These are phyloP conservation scores for Formica aserva DNA, from an alignment of 2,888 invertebrate genomes.

Conservation along the genomic window DNA sequence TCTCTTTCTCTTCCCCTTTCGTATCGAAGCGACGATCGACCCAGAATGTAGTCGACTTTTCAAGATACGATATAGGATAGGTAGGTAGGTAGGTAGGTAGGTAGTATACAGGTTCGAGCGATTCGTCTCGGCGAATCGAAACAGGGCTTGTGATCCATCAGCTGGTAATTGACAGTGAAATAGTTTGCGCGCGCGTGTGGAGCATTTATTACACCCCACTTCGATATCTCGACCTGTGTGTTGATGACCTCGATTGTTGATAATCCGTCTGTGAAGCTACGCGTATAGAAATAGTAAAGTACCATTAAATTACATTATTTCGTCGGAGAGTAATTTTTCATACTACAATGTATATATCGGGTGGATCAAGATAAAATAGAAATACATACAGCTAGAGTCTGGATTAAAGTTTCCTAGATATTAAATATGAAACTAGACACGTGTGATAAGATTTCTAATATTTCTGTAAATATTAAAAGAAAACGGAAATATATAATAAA, in stretches of 20 bases:
- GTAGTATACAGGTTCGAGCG: slow-evolving; percentile 18
- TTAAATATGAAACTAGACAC: not conserved
- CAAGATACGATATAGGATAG: slow-evolving; percentile 20
- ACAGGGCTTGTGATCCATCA: slow-evolving; percentile 42
- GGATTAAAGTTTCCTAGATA: slow-evolving; percentile 1
- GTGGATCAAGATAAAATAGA: not conserved
- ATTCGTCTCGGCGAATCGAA: slow-evolving; percentile 39
- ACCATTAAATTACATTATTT: not conserved
- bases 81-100: slow-evolving; percentile 19
- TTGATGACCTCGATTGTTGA: slow-evolving; percentile 19
- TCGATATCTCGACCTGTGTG: slow-evolving; percentile 42
- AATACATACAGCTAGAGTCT: not conserved
- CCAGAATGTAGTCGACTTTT: slow-evolving; percentile 47
- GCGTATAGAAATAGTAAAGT: slow-evolving; percentile 21
- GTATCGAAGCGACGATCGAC: slow-evolving; percentile 35
- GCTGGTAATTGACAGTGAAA: slow-evolving; percentile 56
- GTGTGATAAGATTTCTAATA: not conserved
- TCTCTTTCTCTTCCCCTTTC: not conserved
- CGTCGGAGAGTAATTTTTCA: slow-evolving; percentile 24
- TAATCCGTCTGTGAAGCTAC: not conserved
- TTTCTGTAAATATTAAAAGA: not conserved
- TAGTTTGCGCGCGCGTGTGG: slow-evolving; percentile 27
- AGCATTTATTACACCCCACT: slow-evolving; percentile 42
- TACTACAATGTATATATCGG: not conserved
- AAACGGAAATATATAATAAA: not conserved